Evolutionary conservation across 2,888 invertebrate species (phyloP), one percentile per base, ranked within the genome.

Genomic region (Bimastos eiseni): DNA sequence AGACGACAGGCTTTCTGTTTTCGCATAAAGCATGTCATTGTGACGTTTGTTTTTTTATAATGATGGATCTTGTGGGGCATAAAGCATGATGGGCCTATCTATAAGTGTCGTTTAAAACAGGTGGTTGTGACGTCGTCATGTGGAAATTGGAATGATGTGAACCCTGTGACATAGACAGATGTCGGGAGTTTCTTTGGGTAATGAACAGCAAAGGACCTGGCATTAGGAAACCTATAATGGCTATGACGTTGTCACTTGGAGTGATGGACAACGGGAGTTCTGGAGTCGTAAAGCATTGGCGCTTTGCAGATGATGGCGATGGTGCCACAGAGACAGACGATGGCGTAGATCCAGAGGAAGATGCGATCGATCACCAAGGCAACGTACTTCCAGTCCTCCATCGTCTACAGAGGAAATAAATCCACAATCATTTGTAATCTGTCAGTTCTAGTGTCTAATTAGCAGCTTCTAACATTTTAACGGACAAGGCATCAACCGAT

Each of bases 311-410:
- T 94, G 91, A 95, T 94, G 41, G 94, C 94, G 89, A 94, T 93
- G 13, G 94, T 94, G 21, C 95, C 94, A 37, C 94, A 94, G 41
- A 94, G 91, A 90, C 94, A 94, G 83, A 94, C 94, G 0, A 93
- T 93, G 24, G 94, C 94, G 92, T 94, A 95, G 90, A 94, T 93
- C 93, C 94, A 94, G 88, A 95, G 93, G 91, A 94, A 95, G 89
- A 94, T 92, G 30, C 95, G 92, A 92, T 95, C 95, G 41, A 95
- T 91, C 33, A 95, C 94, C 93, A 94, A 94, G 89, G 94, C 94
- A n/a, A 94, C 94, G 91, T 94, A 95, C 91, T 94, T 94, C 95
- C 95, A 95, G 92, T 95, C 95, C 91, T 95, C 94, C 83, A 93
- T 92, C 41, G 93, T 93, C 94, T 94, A 90, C 21, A 90, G 24